Percentiles rank a stretch among this genome's conserved stretches.
phyloP scores from a whole-genome alignment of 2,797 vertebrate species.

The Tragelaphus eurycerus region DNA sequence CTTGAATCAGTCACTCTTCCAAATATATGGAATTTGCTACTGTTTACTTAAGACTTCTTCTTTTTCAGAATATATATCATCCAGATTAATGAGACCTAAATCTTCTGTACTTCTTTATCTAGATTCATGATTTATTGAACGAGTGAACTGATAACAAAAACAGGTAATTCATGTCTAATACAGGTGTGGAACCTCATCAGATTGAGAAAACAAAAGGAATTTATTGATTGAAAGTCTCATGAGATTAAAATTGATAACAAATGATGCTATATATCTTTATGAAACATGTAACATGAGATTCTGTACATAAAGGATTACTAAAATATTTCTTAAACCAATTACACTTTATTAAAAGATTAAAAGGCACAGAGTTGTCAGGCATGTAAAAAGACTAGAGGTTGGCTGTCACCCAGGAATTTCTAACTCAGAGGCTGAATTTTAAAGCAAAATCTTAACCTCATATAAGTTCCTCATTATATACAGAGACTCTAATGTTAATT shows the following conservation, averaged over 20 bases:
- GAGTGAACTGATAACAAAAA: not conserved
- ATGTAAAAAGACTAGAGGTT: not conserved
- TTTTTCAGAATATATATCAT: not conserved
- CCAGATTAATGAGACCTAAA: slow-evolving; percentile 29
- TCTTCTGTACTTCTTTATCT: not conserved
- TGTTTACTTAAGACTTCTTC: slow-evolving; percentile 12
- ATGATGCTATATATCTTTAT: not conserved
- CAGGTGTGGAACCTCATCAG: not conserved
- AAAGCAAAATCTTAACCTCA: not conserved
- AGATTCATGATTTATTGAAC: slow-evolving; percentile 28
- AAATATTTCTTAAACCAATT: slow-evolving; percentile 18
- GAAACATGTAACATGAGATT: slow-evolving; percentile 2
- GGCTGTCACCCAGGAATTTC: not conserved
- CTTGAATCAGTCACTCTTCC: not conserved
- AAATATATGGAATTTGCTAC: slow-evolving; percentile 20
- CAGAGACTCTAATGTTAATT: not conserved
- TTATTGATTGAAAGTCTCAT: slow-evolving; percentile 18
- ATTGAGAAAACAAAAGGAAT: not conserved
- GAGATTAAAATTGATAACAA: not conserved
- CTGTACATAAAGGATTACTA: not conserved
- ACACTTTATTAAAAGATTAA: slow-evolving; percentile 38
- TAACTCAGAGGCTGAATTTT: not conserved
- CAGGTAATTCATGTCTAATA: not conserved
- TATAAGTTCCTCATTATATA: not conserved
- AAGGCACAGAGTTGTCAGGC: not conserved